Base-by-base conservation (phyloP, 2,888 invertebrate genomes). In the Dasysyrphus tricinctus region DNA sequence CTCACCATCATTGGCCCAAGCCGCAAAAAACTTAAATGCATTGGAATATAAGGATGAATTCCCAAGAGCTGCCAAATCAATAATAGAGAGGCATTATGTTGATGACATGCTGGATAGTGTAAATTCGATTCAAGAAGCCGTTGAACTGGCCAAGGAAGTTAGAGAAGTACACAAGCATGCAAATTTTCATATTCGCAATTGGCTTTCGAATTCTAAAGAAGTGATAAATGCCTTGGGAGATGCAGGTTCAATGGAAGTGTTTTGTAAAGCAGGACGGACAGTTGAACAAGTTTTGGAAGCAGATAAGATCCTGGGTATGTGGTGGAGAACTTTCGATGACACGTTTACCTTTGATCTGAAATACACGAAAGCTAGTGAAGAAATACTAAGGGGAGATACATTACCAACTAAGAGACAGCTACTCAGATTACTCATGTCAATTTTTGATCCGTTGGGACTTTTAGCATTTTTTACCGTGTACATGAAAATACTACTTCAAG, bases 211-310 rank as follows among this genome's bases (percentile, higher is more conserved):
- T 37, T 37, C 8, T 2, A 8, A 37, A 7, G 34, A 34, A 7
- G 37, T 37, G 1, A 37, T 37, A 8, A 37, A 37, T 3, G 37
- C 37, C 5, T 37, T 37, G 11, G 37, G 11, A 11, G 11, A 37
- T 37, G 37, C 11, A 37, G 37, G 11, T 37, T 11, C 37, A 7
- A 34, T 34, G 34, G 34, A 34, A 34, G 6, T 5, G 2, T 37
- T 37, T 11, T 37, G 37, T 5, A 91, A 51, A 90, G 90, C 32
- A 73, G 78, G 9, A 88, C 86, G 67, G 63, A 85, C 19, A 88
- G 87, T n/a, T 8, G 37, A 37, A 47, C 79, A 6, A 88, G 86
- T 37, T 88, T 0, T 49, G 47, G 87, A 78, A 7, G 80, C 19
- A 83, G 88, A 59, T 78, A 82, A 37, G 80, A 81, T 24, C 57